Base-by-base conservation (phyloP, 1,140 invertebrate genomes). In the Apis cerana region DNA sequence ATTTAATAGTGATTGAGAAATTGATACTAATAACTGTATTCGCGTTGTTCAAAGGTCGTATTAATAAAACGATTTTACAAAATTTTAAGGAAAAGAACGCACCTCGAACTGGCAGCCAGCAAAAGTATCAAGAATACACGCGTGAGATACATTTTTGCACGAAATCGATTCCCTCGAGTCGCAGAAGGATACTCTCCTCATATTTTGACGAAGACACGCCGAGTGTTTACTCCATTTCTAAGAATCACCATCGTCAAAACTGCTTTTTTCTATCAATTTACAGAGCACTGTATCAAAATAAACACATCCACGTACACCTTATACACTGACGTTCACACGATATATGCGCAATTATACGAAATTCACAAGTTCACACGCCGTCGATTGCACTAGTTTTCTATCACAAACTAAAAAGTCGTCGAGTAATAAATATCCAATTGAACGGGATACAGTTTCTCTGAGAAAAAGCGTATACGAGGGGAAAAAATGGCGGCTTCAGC, bases 111-210 rank as follows among this genome's bases (percentile, higher is more conserved):
- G 70, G 79, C 90, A 65, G 90, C 91, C 74, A 91, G 79, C 56
- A 92, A 81, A 33, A 93, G 86, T 33, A 93, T 75, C 75, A 93
- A 83, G 77, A 93, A 88, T 65, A 89, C 82, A 72, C 81, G 90
- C 87, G 90, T 91, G 80, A 92, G 83, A 93, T 91, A 87, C 92
- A 93, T 94, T 89, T 91, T 93, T 74, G 84, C 84, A 84, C 56
- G 82, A 85, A 87, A 89, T 93, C 85, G 86, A 80, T 90, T 88
- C 80, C 87, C 78, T 86, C 87, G 89, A 85, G 82, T 90, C 88
- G 88, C 86, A 86, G 67, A 84, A 86, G 64, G 90, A 89, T 86
- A 84, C 92, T 92, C 88, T 93, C 93, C 93, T 92, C 93, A 94
- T 94, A 94, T 94, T 94, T 94, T 86, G 85, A 84, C 80, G 74